phyloP scores from a whole-genome alignment of 2,113 vertebrate species.

The Orthonyx spaldingii region DNA sequence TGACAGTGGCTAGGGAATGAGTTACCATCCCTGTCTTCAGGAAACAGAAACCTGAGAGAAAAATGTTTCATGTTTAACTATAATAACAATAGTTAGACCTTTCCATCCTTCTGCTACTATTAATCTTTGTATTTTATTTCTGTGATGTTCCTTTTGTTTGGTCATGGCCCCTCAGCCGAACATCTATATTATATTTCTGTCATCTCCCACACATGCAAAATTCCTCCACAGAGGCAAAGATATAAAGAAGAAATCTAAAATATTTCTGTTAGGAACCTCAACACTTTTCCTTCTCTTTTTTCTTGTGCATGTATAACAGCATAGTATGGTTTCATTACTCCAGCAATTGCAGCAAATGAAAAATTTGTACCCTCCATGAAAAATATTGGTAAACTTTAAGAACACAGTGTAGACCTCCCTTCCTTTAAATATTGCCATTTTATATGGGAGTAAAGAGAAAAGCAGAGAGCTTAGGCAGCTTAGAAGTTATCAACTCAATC shows the following conservation, averaged over 20 bases:
- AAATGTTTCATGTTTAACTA: not conserved
- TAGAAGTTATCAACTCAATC: not conserved
- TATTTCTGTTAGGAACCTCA: not conserved
- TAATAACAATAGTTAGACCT: not conserved
- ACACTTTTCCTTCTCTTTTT: not conserved
- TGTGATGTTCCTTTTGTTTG: not conserved
- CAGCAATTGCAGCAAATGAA: not conserved
- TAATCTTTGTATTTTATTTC: slow-evolving; percentile 31
- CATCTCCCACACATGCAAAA: not conserved
- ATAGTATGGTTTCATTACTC: not conserved
- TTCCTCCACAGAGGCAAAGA: not conserved
- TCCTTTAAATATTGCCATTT: not conserved
- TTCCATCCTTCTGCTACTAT: not conserved
- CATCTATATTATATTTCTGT: not conserved
- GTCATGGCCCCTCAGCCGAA: not conserved
- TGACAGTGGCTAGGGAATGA: slow-evolving; percentile 16
- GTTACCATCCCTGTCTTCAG: not conserved
- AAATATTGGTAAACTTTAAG: not conserved
- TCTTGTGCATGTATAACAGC: not conserved
- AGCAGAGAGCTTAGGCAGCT: not conserved
- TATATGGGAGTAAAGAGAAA: not conserved
- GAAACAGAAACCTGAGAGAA: slow-evolving; percentile 30
- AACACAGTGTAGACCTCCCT: not conserved
- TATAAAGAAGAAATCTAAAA: not conserved
- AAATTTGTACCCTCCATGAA: not conserved